phyloP scores from a whole-genome alignment of 2,113 vertebrate species.

The Strix uralensis region DNA sequence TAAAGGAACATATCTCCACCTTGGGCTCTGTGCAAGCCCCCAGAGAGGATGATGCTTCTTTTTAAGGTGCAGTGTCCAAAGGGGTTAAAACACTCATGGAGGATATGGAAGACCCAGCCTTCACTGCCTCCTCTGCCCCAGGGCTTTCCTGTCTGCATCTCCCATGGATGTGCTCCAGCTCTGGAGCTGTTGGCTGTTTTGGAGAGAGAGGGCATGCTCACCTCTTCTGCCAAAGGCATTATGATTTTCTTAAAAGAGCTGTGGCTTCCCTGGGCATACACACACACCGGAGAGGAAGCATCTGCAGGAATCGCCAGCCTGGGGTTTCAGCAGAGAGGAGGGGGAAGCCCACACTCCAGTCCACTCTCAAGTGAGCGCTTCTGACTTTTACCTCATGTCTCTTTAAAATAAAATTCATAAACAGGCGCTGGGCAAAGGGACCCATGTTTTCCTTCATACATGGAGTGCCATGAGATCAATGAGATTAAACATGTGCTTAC shows the following conservation, averaged over 20 bases:
- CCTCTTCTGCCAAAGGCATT: neutral
- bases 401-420: neutral
- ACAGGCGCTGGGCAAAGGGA: neutral
- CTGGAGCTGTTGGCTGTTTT: neutral
- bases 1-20: neutral
- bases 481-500: slow-evolving; percentile 57
- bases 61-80: neutral
- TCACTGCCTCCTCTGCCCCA: neutral
- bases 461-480: slow-evolving; percentile 33
- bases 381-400: neutral
- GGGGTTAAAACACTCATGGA: neutral
- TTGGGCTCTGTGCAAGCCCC: neutral
- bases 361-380: neutral
- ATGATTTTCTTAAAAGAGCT: neutral
- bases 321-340: neutral
- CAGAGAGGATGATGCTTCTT: neutral
- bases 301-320: neutral
- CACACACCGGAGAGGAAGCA: neutral
- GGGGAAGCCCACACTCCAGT: neutral
- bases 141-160: slow-evolving; percentile 3
- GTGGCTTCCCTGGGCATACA: neutral
- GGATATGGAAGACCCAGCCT: neutral
- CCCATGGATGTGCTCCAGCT: neutral
- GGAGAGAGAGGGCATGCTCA: neutral
- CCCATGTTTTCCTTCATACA: neutral